Evolutionary conservation across 2,888 invertebrate species (phyloP).

Genomic region (Chymomyza caudatula): DNA sequence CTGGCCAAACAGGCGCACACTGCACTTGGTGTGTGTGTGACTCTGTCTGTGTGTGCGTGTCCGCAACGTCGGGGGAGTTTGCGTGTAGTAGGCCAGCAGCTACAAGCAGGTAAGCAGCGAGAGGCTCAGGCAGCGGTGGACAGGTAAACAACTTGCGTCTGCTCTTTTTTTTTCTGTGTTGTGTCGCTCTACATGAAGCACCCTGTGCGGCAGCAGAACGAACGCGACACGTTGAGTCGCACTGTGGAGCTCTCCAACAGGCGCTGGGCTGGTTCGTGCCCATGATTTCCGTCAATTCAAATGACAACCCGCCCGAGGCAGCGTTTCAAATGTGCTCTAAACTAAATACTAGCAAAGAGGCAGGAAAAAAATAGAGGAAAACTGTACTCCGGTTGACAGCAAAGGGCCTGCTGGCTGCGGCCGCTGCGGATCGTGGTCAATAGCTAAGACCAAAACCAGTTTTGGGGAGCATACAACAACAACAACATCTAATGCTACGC

Average conservation of each 20-base stretch:
- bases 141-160: conserved; percentile 44
- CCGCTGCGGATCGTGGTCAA: neutral
- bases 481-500: neutral
- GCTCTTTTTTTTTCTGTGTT: neutral
- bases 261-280: neutral
- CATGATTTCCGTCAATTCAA: conserved; percentile 33
- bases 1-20: neutral
- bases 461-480: neutral
- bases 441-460: too few relatives aligned
- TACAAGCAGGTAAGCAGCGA: conserved; percentile 37
- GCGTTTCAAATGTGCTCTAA: neutral
- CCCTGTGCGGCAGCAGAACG: neutral
- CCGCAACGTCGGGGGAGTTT: conserved; percentile 40
- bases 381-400: neutral
- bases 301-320: conserved; percentile 30
- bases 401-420: neutral
- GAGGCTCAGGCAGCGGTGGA: conserved; percentile 15
- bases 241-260: conserved; percentile 24
- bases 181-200: neutral
- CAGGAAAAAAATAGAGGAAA: neutral
- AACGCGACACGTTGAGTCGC: conserved; percentile 13
- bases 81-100: conserved; percentile 38
- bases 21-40: neutral
- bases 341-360: neutral
- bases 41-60: neutral